Evolutionary conservation across 2,888 invertebrate genomes (phyloP), one percentile per base, ranked within the genome.

Genomic region (Lucinisca nassula): DNA sequence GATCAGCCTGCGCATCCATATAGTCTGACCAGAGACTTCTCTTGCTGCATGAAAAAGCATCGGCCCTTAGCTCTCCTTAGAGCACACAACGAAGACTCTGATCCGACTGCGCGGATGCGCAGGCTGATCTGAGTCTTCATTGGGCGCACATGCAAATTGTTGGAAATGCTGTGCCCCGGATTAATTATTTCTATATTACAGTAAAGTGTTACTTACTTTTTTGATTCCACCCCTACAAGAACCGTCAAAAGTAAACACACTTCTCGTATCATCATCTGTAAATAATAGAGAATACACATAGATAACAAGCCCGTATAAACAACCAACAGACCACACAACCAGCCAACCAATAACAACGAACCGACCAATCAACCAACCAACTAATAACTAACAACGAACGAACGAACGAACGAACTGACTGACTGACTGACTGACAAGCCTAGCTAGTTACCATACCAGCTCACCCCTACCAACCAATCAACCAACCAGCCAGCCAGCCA

Each of bases 121-220:
- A 14, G 40, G 40, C 21, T 51, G 4, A 4, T n/a, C 14, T 8
- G n/a, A 3, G 21, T 51, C n/a, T 21, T 14, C 21, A n/a, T n/a
- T n/a, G n/a, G n/a, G n/a, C n/a, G n/a, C 51, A 51, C 21, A 51
- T 21, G 10, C 21, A n/a, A 51, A 14, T 21, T 21, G 21, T 51
- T 51, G 4, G n/a, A 21, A 4, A 21, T 4, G 4, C 4, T 14
- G 21, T n/a, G 17, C 21, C 4, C 51, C 10, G 21, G 4, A 51
- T 21, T 51, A 21, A 12, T 51, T 4, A 3, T 21, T n/a, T 21
- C 4, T 51, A 51, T 21, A 21, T 4, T 21, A 51, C 4, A 4
- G 21, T 51, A 61, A 35, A 40, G 27, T 30, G 27, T 21, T 55
- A 77, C 77, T 77, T 77, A 77, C 77, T 77, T 77, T 21, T 17